Evolutionary conservation across 2,797 vertebrate species (phyloP).

Genomic region (Neoniphon sammara): DNA sequence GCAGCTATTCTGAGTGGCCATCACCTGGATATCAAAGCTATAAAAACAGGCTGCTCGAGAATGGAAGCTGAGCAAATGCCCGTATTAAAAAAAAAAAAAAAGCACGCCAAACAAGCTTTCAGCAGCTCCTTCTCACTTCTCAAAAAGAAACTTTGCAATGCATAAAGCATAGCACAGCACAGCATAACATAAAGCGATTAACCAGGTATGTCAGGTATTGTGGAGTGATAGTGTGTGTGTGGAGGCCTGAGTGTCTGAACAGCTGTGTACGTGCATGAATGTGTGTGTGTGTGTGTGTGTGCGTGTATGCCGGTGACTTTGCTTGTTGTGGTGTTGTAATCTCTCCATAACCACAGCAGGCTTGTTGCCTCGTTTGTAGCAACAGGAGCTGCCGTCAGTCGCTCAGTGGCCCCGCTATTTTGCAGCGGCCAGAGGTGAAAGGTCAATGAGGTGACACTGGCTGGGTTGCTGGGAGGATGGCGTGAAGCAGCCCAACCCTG

Average conservation of each 20-base stretch:
- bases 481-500: slow-evolving; percentile 35
- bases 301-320: background rate
- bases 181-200: slow-evolving; percentile 40
- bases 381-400: slow-evolving; percentile 76
- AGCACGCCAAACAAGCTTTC: slow-evolving; percentile 55
- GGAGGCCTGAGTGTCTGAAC: slow-evolving; percentile 19
- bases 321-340: background rate
- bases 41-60: slow-evolving; percentile 46
- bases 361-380: slow-evolving; percentile 63
- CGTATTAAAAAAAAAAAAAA: slow-evolving; percentile 61
- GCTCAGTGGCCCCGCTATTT: slow-evolving; percentile 59
- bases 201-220: slow-evolving; percentile 54
- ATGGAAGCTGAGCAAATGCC: slow-evolving; percentile 54
- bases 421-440: slow-evolving; percentile 68
- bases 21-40: slow-evolving; percentile 63
- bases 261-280: slow-evolving; percentile 34
- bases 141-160: slow-evolving; percentile 25
- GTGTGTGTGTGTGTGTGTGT: background rate
- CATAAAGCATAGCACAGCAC: background rate
- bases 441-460: slow-evolving; percentile 66
- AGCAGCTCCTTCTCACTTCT: slow-evolving; percentile 58
- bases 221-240: slow-evolving; percentile 31
- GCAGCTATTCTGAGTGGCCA: slow-evolving; percentile 50
- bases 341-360: slow-evolving; percentile 22
- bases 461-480: slow-evolving; percentile 63